phyloP scores from a whole-genome alignment of 2,113 vertebrate species.

The Arizona elegans region DNA sequence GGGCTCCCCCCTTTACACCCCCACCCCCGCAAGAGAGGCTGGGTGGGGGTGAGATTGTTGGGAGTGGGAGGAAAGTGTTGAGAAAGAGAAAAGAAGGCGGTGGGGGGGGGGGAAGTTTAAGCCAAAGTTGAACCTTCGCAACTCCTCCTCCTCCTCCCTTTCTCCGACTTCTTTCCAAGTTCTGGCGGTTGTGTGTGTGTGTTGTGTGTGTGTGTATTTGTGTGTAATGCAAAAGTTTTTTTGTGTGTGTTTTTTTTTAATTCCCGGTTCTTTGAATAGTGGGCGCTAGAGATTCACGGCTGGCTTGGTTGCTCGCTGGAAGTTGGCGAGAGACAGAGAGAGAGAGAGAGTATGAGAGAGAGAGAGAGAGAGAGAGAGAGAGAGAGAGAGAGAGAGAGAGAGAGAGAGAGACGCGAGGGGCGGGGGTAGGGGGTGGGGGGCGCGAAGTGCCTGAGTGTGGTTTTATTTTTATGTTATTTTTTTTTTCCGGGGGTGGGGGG shows the following conservation, averaged over 20 bases:
- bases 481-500: neutral
- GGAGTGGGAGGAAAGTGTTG: too few species aligned
- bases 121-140: constrained; percentile 82
- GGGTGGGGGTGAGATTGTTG: neutral
- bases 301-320: constrained; percentile 44
- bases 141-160: constrained; percentile 24
- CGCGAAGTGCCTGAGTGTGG: neutral
- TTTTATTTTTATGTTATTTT: neutral
- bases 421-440: neutral
- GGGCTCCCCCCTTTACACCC: neutral
- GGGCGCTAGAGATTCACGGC: constrained; percentile 89
- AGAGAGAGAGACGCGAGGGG: neutral
- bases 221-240: constrained; percentile 69
- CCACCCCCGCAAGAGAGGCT: neutral
- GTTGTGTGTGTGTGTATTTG: neutral
- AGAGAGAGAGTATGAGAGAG: too few species aligned
- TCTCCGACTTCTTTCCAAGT: constrained; percentile 74
- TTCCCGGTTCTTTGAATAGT: constrained; percentile 90
- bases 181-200: constrained; percentile 40
- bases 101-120: constrained; percentile 71
- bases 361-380: too few species aligned
- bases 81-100: too few species aligned
- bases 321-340: too few species aligned
- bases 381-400: too few species aligned
- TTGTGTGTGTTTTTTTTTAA: constrained; percentile 11